Conservation (phyloP, 2,888 invertebrate genomes). For the Alloscopus bannaensis region DNA sequence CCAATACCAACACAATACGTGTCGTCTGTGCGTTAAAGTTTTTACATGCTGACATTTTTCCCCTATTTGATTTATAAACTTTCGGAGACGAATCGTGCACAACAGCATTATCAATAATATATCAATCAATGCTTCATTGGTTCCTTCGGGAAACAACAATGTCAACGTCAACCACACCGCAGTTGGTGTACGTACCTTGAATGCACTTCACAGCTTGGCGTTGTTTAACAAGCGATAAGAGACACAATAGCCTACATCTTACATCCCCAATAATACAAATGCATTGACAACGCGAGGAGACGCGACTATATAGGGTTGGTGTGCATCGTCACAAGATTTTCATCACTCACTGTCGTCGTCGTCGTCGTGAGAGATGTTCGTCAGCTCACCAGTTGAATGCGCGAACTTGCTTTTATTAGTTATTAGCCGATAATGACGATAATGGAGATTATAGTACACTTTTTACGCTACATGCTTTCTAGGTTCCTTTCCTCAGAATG, state of each 20-base stretch:
- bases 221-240: slow-evolving; percentile 22
- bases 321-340: too few relatives aligned
- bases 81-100: too few relatives aligned
- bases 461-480: slow-evolving; percentile 53
- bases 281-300: too few relatives aligned
- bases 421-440: slow-evolving; percentile 31
- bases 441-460: slow-evolving; percentile 46
- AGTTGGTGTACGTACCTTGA: slow-evolving; percentile 3
- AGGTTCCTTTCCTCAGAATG: slow-evolving; percentile 68
- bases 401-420: slow-evolving; percentile 9
- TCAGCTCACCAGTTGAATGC: slow-evolving; percentile 6
- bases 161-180: background rate
- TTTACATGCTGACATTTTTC: too few relatives aligned
- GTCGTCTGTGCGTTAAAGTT: too few relatives aligned
- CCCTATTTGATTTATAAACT: too few relatives aligned
- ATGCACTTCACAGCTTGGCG: slow-evolving; percentile 35
- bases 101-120: too few relatives aligned
- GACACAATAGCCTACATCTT: slow-evolving; percentile 5
- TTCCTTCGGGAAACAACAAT: slow-evolving; percentile 34
- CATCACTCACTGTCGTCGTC: background rate
- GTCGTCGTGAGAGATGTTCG: slow-evolving; percentile 13
- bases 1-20: too few relatives aligned
- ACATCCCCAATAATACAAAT: too few relatives aligned
- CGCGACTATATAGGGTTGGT: too few relatives aligned
- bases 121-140: slow-evolving; percentile 31